These are phyloP conservation scores for Melipona bicolor DNA, from an alignment of 2,888 invertebrate genomes.

Conservation along the genomic window DNA sequence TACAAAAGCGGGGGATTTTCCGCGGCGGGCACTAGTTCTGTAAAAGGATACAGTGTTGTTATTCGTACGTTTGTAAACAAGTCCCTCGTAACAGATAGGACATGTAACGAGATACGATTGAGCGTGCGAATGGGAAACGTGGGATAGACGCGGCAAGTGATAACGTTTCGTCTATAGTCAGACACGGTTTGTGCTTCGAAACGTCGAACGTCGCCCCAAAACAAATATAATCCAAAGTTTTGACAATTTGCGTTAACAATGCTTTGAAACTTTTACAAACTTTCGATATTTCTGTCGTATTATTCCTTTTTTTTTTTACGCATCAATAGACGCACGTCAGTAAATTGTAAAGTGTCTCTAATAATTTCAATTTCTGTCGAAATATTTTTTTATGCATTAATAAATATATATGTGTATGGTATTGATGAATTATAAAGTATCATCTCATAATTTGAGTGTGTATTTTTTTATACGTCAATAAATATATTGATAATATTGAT, in stretches of 20 bases:
- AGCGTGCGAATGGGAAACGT: neutral
- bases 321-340: too few relatives aligned
- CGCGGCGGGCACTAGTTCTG: neutral
- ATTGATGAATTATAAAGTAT: too few relatives aligned
- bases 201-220: neutral
- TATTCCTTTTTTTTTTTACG: neutral
- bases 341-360: too few relatives aligned
- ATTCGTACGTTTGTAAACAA: constrained; percentile 1
- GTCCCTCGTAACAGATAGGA: neutral
- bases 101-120: constrained; percentile 5
- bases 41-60: neutral
- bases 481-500: too few relatives aligned
- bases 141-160: neutral
- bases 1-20: neutral
- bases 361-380: too few relatives aligned
- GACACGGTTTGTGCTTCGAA: too few relatives aligned
- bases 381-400: too few relatives aligned
- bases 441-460: too few relatives aligned
- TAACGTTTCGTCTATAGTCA: neutral
- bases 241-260: neutral
- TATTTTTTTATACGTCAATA: too few relatives aligned
- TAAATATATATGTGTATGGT: too few relatives aligned
- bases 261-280: neutral
- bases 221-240: neutral
- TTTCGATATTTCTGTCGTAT: neutral